Evolutionary conservation across 2,888 invertebrate genomes (phyloP), one percentile per base, ranked within the genome.

Genomic region (Muschampia staudingeri): DNA sequence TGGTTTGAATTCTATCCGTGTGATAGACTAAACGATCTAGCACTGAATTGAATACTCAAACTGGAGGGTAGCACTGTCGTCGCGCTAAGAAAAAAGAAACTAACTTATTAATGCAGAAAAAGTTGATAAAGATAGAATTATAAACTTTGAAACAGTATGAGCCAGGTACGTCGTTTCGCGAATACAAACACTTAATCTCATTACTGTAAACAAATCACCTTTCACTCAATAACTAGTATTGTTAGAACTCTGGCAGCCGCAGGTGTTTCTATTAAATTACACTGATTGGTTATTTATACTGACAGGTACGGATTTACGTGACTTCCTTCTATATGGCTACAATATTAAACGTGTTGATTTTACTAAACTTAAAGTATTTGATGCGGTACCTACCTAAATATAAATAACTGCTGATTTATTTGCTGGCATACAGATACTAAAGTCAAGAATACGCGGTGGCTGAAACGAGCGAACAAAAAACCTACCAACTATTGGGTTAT

Each of bases 151-250:
- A 40, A 40, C 8, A 5, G 40, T 8, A 40, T 40, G 5, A 40
- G 5, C 7, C 40, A 40, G 40, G 40, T 40, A 40, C 40, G 5
- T 40, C 56, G 19, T n/a, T 56, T 56, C 19, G 56, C 56, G 56
- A 56, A 16, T 16, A 42, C 40, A 42, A 19, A 16, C 70, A 37
- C 14, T 73, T 67, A 79, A 79, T 79, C 73, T 73, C 61, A 79
- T 79, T 72, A 78, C 30, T 56, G 56, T 78, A 72, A 78, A 72
- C 61, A 72, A 71, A 78, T 72, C 78, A 37, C 73, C 79, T 80
- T 80, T 77, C 80, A 84, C 71, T 84, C 82, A 84, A 82, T 76
- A 75, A 76, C n/a, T n/a, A 61, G 56, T 67, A 69, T 71, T 76
- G 80, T 82, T 83, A 80, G 61, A 67, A 40, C 72, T 56, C 71